A percentile compares a stretch with the other conserved stretches of the same genome.
Evolutionary conservation across 2,113 vertebrate genomes (phyloP).

Genomic region (Fulica atra): DNA sequence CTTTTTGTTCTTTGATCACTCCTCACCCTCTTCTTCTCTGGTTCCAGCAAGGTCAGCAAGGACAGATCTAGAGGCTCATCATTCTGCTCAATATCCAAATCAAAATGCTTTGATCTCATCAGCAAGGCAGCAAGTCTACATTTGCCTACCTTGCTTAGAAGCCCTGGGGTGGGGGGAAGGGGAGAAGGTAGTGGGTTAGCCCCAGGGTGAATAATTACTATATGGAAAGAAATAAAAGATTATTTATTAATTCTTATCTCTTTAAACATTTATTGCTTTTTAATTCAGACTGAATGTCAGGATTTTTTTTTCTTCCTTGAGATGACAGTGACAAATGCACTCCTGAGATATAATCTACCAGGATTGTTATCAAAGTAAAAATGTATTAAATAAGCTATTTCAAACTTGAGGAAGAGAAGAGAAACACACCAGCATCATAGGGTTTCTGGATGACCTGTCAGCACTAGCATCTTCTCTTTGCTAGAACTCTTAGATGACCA

Average conservation of each 20-base stretch:
- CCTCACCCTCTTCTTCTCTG: neutral
- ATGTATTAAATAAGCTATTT: neutral
- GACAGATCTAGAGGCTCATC: neutral
- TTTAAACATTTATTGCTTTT: constrained; percentile 9
- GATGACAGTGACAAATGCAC: neutral
- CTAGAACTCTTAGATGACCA: neutral
- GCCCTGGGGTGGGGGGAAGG: neutral
- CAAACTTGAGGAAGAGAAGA: neutral
- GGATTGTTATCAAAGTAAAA: neutral
- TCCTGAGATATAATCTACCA: neutral
- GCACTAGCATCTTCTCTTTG: neutral
- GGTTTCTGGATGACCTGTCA: neutral
- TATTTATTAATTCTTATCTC: neutral
- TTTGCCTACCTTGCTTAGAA: neutral
- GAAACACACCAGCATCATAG: neutral
- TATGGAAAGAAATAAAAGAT: neutral
- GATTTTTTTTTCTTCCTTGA: neutral
- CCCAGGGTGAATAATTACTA: neutral
- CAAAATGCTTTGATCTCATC: neutral
- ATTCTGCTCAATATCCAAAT: neutral
- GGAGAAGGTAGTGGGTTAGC: neutral
- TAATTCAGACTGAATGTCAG: neutral
- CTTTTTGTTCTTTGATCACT: neutral
- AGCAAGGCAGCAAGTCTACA: neutral
- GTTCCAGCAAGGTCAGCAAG: neutral